phyloP scores from a whole-genome alignment of 2,888 invertebrate genomes.

The Strigamia maritima region DNA sequence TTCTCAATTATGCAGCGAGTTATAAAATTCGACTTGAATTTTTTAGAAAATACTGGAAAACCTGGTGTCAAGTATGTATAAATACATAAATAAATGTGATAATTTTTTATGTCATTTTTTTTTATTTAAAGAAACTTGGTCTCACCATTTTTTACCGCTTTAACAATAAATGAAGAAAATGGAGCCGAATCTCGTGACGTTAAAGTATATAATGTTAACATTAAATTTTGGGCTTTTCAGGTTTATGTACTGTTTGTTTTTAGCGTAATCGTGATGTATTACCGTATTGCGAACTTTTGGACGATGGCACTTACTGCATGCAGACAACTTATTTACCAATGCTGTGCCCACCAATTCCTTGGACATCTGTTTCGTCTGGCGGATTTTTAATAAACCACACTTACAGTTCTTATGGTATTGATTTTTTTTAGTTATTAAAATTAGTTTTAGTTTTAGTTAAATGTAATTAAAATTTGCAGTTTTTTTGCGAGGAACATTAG shows the following conservation, averaged over 20 bases:
- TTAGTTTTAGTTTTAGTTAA: background rate
- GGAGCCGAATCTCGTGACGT: too few relatives aligned
- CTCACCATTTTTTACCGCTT: too few relatives aligned
- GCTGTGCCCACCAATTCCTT: slow-evolving; percentile 80
- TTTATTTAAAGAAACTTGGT: too few relatives aligned
- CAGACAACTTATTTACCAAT: slow-evolving; percentile 69
- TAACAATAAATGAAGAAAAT: too few relatives aligned
- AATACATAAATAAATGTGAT: too few relatives aligned
- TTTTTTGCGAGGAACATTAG: too few relatives aligned
- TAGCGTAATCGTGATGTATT: slow-evolving; percentile 79
- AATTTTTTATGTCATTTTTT: too few relatives aligned
- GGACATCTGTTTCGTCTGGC: slow-evolving; percentile 67
- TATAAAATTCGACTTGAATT: slow-evolving; percentile 74
- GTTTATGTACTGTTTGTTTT: slow-evolving; percentile 50
- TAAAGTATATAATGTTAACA: too few relatives aligned
- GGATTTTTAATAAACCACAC: slow-evolving; percentile 64
- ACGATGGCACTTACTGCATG: slow-evolving; percentile 67
- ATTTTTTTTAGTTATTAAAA: too few relatives aligned
- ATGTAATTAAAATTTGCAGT: too few relatives aligned
- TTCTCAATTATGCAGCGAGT: slow-evolving; percentile 82
- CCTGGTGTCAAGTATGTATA: slow-evolving; percentile 51
- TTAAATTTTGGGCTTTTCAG: too few relatives aligned
- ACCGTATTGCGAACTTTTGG: slow-evolving; percentile 66
- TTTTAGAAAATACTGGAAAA: slow-evolving; percentile 59
- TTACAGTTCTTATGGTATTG: background rate